Evolutionary conservation across 2,888 invertebrate genomes (phyloP).

Genomic region (Limnephilus lunatus): DNA sequence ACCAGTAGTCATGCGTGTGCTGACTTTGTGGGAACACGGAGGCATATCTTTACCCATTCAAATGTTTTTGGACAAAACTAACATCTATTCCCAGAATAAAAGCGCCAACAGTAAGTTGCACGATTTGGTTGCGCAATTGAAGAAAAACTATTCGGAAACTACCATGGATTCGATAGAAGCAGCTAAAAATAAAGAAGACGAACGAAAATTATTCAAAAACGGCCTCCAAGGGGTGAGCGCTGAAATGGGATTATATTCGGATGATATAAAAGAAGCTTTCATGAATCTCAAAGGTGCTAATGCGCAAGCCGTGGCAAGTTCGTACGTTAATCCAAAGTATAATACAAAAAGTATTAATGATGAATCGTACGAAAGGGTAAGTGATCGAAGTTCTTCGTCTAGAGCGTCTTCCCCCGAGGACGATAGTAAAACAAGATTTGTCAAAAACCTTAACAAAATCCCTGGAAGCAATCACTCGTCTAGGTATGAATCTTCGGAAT

Average conservation of each 20-base stretch:
- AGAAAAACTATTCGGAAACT: slow-evolving; percentile 53
- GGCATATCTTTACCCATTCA: slow-evolving; percentile 72
- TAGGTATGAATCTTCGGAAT: not conserved
- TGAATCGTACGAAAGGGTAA: no score
- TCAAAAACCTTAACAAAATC: not conserved
- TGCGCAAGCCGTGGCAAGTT: not conserved
- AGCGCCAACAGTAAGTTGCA: slow-evolving; percentile 52
- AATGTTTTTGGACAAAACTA: slow-evolving; percentile 62
- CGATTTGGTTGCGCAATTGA: slow-evolving; percentile 51
- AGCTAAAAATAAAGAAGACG: slow-evolving; percentile 39
- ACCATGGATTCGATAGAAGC: not conserved
- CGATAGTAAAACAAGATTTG: not conserved
- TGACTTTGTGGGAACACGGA: slow-evolving; percentile 77
- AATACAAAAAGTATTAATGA: not conserved
- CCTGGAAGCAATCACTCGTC: not conserved
- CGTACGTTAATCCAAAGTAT: not conserved
- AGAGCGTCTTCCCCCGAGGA: not conserved
- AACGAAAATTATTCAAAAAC: slow-evolving; percentile 45
- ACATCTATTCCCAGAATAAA: slow-evolving; percentile 47
- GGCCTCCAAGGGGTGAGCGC: slow-evolving; percentile 40
- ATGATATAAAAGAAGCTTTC: not conserved
- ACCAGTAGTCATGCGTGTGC: slow-evolving; percentile 76
- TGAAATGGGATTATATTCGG: slow-evolving; percentile 26
- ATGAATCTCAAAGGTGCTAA: slow-evolving; percentile 28
- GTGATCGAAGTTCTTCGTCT: not conserved